Conservation (phyloP, 2,113 vertebrate genomes). For the Melanotaenia duboulayi region DNA sequence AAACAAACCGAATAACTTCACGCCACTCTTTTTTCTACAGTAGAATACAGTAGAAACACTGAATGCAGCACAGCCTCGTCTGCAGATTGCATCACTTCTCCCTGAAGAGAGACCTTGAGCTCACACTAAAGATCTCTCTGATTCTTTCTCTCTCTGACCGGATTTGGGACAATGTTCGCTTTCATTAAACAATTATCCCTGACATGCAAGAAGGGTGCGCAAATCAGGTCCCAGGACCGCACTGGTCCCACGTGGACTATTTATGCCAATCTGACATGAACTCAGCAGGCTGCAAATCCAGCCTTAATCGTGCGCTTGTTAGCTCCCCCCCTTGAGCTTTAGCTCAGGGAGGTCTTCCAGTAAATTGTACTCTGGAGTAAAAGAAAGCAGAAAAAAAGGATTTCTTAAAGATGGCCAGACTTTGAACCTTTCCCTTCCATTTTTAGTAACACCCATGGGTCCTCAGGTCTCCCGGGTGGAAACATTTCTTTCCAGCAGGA, state of each 20-base stretch:
- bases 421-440: constrained; percentile 41
- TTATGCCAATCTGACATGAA: constrained; percentile 63
- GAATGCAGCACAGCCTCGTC: constrained; percentile 1
- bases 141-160: constrained; percentile 31
- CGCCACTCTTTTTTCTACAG: neutral
- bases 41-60: neutral
- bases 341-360: constrained; percentile 28
- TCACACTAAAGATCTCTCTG: constrained; percentile 46
- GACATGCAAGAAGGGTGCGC: constrained; percentile 28
- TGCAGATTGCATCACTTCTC: constrained; percentile 4
- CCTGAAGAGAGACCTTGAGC: constrained; percentile 33
- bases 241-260: constrained; percentile 43
- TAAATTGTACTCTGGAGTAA: constrained; percentile 59
- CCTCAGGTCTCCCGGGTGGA: constrained; percentile 6
- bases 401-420: constrained; percentile 33
- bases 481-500: neutral
- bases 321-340: constrained; percentile 50
- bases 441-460: constrained; percentile 41
- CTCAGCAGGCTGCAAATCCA: constrained; percentile 58
- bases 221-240: constrained; percentile 28
- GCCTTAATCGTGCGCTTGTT: constrained; percentile 64
- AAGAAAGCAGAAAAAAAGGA: constrained; percentile 1
- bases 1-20: neutral
- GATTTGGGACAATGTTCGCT: constrained; percentile 52
- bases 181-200: constrained; percentile 63